Evolutionary conservation across 2,113 vertebrate genomes (phyloP).

Genomic region (Ophiodon elongatus): DNA sequence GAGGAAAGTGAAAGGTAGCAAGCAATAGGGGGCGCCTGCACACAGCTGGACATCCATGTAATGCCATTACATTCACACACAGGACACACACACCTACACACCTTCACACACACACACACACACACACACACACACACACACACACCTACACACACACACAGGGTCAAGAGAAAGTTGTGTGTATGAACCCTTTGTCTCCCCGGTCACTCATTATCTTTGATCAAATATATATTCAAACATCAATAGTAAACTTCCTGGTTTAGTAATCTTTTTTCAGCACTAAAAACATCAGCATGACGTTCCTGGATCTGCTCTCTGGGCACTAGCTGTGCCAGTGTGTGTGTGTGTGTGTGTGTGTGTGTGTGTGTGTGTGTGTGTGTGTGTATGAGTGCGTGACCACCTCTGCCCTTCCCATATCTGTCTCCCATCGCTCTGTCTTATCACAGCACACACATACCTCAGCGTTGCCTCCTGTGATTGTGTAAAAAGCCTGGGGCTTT

Average conservation of each 20-base stretch:
- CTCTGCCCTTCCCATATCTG: constrained; percentile 78
- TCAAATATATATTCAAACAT: constrained; percentile 52
- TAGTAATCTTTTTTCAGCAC: constrained; percentile 22
- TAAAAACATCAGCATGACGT: constrained; percentile 33
- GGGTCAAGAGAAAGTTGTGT: constrained; percentile 29
- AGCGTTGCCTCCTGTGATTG: constrained; percentile 83
- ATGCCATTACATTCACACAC: constrained; percentile 37
- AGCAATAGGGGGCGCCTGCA: constrained; percentile 90
- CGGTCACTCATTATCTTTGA: constrained; percentile 26
- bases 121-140: constrained; percentile 53
- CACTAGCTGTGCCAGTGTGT: constrained; percentile 32
- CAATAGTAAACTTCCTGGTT: constrained; percentile 39
- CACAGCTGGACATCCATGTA: constrained; percentile 74
- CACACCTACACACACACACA: constrained; percentile 43
- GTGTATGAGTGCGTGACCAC: constrained; percentile 61
- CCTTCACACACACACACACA: constrained; percentile 49
- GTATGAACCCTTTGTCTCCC: constrained; percentile 30
- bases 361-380: constrained; percentile 51
- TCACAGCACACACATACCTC: constrained; percentile 79
- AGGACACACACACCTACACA: constrained; percentile 48
- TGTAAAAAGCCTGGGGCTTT: constrained; percentile 74
- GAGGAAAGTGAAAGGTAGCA: constrained; percentile 54
- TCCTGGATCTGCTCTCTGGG: constrained; percentile 32
- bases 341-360: constrained; percentile 3
- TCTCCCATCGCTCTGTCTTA: constrained; percentile 81